Evolutionary conservation across 2,888 invertebrate species (phyloP).

Genomic region (Drosophila incognita): DNA sequence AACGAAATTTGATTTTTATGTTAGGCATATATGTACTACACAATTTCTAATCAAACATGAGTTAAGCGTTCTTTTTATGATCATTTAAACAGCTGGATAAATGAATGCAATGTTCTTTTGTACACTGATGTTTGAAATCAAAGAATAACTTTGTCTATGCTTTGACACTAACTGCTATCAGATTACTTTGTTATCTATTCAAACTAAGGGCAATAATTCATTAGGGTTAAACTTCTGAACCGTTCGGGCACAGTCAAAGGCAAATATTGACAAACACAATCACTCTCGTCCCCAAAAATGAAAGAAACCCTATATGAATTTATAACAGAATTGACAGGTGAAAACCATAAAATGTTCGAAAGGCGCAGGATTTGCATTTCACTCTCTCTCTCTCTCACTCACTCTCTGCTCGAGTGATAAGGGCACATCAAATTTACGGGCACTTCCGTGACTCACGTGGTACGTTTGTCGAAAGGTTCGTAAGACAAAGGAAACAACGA

Average conservation of each 20-base stretch:
- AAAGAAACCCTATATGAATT: constrained; percentile 62
- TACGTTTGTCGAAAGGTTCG: constrained; percentile 7
- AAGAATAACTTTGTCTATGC: constrained; percentile 29
- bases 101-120: not conserved
- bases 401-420: constrained; percentile 24
- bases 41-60: not conserved
- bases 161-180: not conserved
- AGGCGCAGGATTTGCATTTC: constrained; percentile 35
- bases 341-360: constrained; percentile 63
- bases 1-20: not conserved
- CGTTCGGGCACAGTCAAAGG: not conserved
- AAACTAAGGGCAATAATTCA: constrained; percentile 51
- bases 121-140: constrained; percentile 15
- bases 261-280: constrained; percentile 59
- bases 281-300: constrained; percentile 24
- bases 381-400: not conserved
- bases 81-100: constrained; percentile 40
- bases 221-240: constrained; percentile 5
- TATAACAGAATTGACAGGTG: constrained; percentile 65
- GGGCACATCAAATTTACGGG: constrained; percentile 42
- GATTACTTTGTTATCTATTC: constrained; percentile 40
- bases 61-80: constrained; percentile 8
- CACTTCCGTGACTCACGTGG: constrained; percentile 55
- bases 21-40: not conserved
- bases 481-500: constrained; percentile 37